Conservation (phyloP, 2,888 invertebrate genomes). For the Drosophila meridiana region DNA sequence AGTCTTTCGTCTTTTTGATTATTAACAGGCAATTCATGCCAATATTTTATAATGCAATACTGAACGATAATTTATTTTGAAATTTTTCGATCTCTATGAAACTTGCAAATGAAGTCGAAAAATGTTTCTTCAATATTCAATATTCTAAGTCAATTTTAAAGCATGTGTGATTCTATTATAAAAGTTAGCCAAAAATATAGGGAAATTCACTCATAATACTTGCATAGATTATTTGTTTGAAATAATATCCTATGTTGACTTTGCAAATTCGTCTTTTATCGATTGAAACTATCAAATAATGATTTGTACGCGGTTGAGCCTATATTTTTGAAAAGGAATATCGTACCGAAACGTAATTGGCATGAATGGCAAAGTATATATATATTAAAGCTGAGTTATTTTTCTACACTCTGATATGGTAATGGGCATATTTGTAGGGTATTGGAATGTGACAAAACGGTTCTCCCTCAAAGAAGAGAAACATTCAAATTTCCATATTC, state of each 20-base stretch:
- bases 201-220: slow-evolving; percentile 12
- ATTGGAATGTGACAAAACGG: slow-evolving; percentile 67
- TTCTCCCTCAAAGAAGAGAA: slow-evolving; percentile 37
- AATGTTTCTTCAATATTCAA: slow-evolving; percentile 28
- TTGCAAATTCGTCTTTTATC: slow-evolving; percentile 17
- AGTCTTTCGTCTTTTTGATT: slow-evolving; percentile 63
- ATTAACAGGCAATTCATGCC: slow-evolving; percentile 41
- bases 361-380: slow-evolving; percentile 60
- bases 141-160: slow-evolving; percentile 25
- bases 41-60: slow-evolving; percentile 41
- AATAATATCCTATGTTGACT: slow-evolving; percentile 29
- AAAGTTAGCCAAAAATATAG: not conserved
- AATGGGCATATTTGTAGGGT: slow-evolving; percentile 66
- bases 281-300: slow-evolving; percentile 24
- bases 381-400: slow-evolving; percentile 62
- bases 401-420: slow-evolving; percentile 64
- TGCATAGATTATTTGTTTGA: not conserved
- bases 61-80: slow-evolving; percentile 66
- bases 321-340: slow-evolving; percentile 56
- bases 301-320: slow-evolving; percentile 55
- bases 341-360: slow-evolving; percentile 56
- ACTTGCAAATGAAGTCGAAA: slow-evolving; percentile 35
- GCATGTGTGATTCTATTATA: slow-evolving; percentile 62
- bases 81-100: slow-evolving; percentile 32
- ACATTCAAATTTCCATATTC: slow-evolving; percentile 10